Percentiles rank a stretch among this genome's conserved stretches.
Conservation (phyloP, 2,797 vertebrate genomes). For the Helicolenus hilgendorfi region DNA sequence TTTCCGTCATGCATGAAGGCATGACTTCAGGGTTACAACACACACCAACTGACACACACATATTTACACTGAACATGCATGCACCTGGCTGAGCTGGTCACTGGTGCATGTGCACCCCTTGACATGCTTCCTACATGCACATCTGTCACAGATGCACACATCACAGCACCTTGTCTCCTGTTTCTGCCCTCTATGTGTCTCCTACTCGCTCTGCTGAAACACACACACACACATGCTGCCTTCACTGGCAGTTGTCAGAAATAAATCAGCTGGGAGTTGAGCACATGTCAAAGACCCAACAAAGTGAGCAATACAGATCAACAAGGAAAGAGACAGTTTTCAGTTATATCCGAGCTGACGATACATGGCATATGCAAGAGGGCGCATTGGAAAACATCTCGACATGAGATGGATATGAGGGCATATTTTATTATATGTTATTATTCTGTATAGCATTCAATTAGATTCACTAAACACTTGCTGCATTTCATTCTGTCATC, state of each 20-base stretch:
- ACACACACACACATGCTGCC: slow-evolving; percentile 10
- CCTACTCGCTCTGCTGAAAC: slow-evolving; percentile 2
- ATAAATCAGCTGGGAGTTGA: slow-evolving; percentile 28
- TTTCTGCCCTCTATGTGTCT: slow-evolving; percentile 12
- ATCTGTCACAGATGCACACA: slow-evolving; percentile 70
- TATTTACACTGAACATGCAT: slow-evolving; percentile 32
- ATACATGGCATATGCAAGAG: not conserved
- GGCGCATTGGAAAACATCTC: not conserved
- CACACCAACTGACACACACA: slow-evolving; percentile 16
- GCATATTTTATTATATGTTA: not conserved
- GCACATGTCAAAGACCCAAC: slow-evolving; percentile 26
- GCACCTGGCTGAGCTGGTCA: slow-evolving; percentile 76
- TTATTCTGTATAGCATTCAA: not conserved
- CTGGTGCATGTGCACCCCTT: slow-evolving; percentile 62
- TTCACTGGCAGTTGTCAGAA: slow-evolving; percentile 36
- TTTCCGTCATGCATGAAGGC: slow-evolving; percentile 46
- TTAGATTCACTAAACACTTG: not conserved
- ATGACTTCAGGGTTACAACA: slow-evolving; percentile 36
- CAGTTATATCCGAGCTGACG: not conserved
- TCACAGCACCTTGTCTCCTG: slow-evolving; percentile 32
- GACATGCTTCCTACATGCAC: slow-evolving; percentile 69
- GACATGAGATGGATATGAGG: not conserved
- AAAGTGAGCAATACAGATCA: slow-evolving; percentile 21
- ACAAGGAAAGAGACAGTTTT: not conserved
- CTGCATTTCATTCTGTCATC: not conserved